These are phyloP conservation scores for Notodonta ziczac DNA, from an alignment of 2,888 invertebrate species.

Conservation along the genomic window DNA sequence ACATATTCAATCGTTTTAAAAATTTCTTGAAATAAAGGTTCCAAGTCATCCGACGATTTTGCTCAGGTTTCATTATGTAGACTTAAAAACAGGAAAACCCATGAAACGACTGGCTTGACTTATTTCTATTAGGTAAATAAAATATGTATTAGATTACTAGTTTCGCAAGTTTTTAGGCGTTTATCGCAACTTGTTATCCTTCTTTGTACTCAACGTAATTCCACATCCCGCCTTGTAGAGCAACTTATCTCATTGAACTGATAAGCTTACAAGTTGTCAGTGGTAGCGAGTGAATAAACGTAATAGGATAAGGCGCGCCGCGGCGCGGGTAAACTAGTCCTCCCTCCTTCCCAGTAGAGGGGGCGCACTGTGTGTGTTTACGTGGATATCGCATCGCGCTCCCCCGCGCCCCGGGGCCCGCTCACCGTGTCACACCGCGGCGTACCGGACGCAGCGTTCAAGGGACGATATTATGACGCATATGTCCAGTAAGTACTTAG, in stretches of 20 bases:
- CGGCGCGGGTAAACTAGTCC: conserved; percentile 30
- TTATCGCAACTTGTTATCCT: neutral
- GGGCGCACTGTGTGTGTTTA: conserved; percentile 21
- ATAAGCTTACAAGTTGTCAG: conserved; percentile 28
- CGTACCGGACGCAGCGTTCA: neutral
- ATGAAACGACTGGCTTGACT: too few relatives aligned
- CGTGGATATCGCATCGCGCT: conserved; percentile 50
- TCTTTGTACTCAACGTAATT: neutral
- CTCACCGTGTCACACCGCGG: conserved; percentile 26
- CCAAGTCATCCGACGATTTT: too few relatives aligned
- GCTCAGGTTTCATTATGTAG: too few relatives aligned
- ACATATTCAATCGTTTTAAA: too few relatives aligned
- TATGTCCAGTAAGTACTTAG: neutral
- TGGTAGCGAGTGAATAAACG: conserved; percentile 28
- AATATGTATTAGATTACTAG: neutral
- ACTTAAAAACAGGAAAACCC: too few relatives aligned
- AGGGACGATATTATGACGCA: neutral
- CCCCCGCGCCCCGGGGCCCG: conserved; percentile 8
- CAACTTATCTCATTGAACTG: conserved; percentile 3
- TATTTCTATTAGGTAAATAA: neutral
- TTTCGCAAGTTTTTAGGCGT: neutral
- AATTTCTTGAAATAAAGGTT: too few relatives aligned
- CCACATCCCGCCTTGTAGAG: neutral
- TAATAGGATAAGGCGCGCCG: conserved; percentile 31
- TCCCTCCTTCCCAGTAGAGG: neutral